Evolutionary conservation across 2,797 vertebrate genomes (phyloP).

Genomic region (Lophius americanus): DNA sequence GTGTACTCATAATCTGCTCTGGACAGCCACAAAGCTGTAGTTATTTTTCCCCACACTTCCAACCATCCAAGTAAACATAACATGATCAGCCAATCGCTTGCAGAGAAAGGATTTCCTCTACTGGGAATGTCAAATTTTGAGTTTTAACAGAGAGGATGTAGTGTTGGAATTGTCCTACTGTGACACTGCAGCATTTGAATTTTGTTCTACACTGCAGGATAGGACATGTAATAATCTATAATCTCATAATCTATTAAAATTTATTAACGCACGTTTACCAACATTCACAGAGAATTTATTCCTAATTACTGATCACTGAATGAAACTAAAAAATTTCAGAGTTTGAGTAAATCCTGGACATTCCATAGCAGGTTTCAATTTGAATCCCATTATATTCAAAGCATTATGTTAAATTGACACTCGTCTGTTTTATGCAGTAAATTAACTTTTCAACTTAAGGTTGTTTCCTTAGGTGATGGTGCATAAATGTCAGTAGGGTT

Average conservation of each 20-base stretch:
- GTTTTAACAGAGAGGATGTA: neutral
- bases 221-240: neutral
- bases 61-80: neutral
- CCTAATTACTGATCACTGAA: too few species aligned
- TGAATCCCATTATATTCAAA: too few species aligned
- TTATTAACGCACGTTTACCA: neutral
- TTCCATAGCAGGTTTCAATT: too few species aligned
- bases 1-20: neutral
- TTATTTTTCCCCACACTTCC: neutral
- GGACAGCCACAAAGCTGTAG: neutral
- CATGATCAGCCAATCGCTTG: neutral
- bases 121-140: conserved; percentile 42
- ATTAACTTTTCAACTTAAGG: too few species aligned
- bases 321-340: too few species aligned
- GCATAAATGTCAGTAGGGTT: too few species aligned
- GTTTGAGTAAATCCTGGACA: too few species aligned
- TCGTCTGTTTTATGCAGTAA: too few species aligned
- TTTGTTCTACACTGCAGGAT: neutral
- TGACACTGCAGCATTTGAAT: neutral
- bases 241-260: neutral
- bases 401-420: too few species aligned
- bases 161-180: neutral
- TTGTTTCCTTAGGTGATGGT: too few species aligned
- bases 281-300: too few species aligned
- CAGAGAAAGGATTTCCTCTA: conserved; percentile 55